These are phyloP conservation scores for Dendronephthya gigantea DNA, from an alignment of 64 coral and sea anemone genomes.

Conservation along the genomic window DNA sequence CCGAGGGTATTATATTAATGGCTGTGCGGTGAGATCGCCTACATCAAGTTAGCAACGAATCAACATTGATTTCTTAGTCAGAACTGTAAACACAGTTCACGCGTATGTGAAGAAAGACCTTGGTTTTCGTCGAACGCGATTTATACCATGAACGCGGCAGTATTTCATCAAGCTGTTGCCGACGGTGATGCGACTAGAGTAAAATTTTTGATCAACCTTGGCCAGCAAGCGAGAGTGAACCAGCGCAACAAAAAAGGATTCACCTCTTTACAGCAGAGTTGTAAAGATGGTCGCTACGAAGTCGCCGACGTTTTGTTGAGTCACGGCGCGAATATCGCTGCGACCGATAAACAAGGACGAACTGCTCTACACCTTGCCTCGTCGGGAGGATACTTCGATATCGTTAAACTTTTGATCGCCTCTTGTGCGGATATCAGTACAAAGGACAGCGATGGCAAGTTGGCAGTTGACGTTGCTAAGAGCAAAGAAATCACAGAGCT, in stretches of 20 bases:
- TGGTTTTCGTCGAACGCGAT: not conserved
- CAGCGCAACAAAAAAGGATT: constrained; percentile 31
- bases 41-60: not conserved
- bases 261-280: constrained; percentile 48
- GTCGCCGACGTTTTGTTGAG: constrained; percentile 36
- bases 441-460: constrained; percentile 12
- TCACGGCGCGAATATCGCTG: constrained; percentile 34
- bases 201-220: constrained; percentile 45
- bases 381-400: constrained; percentile 11
- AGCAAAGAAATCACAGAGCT: not conserved
- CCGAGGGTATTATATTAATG: not conserved
- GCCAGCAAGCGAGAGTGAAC: constrained; percentile 32
- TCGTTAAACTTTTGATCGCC: constrained; percentile 37
- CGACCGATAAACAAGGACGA: constrained; percentile 20
- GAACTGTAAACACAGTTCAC: not conserved
- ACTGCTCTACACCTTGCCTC: constrained; percentile 45
- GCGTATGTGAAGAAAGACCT: not conserved
- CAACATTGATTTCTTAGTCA: not conserved
- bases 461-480: not conserved
- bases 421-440: constrained; percentile 46
- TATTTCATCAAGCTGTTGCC: constrained; percentile 46
- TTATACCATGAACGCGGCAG: constrained; percentile 2
- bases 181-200: constrained; percentile 49
- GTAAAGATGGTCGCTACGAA: constrained; percentile 38
- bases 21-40: not conserved